phyloP scores from a whole-genome alignment of 2,113 vertebrate genomes.

The Ahaetulla prasina region DNA sequence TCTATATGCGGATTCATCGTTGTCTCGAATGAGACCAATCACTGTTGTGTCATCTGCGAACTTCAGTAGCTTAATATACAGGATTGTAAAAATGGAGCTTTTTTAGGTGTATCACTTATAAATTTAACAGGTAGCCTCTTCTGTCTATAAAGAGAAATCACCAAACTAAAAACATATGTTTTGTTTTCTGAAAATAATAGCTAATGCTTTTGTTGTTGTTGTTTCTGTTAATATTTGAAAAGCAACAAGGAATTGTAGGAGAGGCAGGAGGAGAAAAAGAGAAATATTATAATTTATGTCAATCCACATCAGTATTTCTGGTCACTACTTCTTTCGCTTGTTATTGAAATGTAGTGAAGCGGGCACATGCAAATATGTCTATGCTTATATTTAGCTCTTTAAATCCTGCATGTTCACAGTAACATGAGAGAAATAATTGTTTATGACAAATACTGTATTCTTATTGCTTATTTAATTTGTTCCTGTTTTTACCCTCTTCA shows the following conservation, averaged over 20 bases:
- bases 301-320: background rate
- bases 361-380: background rate
- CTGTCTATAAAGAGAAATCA: background rate
- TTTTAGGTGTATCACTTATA: background rate
- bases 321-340: background rate
- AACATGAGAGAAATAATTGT: background rate
- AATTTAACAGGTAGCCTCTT: background rate
- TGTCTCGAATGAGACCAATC: no score
- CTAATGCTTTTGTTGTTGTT: background rate
- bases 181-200: background rate
- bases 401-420: background rate
- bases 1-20: no score
- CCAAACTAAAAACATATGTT: background rate
- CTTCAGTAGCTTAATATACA: no score
- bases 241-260: background rate
- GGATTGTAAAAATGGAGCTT: background rate
- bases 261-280: background rate
- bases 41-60: no score
- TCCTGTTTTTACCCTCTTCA: constrained; percentile 51
- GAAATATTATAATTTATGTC: background rate
- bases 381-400: background rate
- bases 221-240: background rate
- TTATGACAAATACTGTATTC: constrained; percentile 45
- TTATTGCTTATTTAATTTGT: constrained; percentile 33
- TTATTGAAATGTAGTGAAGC: background rate